These are phyloP conservation scores for Drosophila vallismaia DNA, from an alignment of 2,888 invertebrate species.

Conservation along the genomic window DNA sequence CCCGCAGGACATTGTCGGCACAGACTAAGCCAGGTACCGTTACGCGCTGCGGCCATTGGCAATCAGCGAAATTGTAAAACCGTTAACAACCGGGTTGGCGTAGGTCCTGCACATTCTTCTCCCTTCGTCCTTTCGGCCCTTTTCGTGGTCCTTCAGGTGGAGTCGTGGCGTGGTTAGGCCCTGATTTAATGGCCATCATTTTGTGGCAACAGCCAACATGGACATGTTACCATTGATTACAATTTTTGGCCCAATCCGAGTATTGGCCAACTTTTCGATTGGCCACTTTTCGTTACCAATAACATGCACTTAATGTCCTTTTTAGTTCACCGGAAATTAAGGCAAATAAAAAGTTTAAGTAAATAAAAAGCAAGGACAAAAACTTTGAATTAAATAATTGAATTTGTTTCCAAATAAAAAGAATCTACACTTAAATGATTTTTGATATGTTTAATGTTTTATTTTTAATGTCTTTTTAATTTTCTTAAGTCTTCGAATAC, in stretches of 20 bases:
- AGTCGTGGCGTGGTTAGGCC: not conserved
- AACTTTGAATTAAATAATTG: too few species aligned
- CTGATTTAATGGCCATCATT: conserved; percentile 18
- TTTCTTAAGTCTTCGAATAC: too few species aligned
- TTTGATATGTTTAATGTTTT: too few species aligned
- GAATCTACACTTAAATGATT: too few species aligned
- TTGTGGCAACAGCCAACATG: conserved; percentile 7
- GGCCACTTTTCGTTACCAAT: not conserved
- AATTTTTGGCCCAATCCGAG: conserved; percentile 1
- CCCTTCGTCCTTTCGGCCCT: not conserved
- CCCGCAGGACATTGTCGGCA: not conserved
- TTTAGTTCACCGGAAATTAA: not conserved
- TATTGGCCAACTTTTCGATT: not conserved
- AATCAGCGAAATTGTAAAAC: conserved; percentile 74
- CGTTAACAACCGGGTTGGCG: conserved; percentile 62
- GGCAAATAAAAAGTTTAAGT: not conserved
- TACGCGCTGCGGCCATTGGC: conserved; percentile 57
- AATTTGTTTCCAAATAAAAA: too few species aligned
- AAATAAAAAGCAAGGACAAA: too few species aligned
- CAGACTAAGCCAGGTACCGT: conserved; percentile 48
- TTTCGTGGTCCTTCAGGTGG: not conserved
- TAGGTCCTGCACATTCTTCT: not conserved
- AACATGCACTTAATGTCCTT: not conserved
- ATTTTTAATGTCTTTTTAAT: too few species aligned
- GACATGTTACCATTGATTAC: conserved; percentile 6